Base-by-base conservation (phyloP, 1,140 invertebrate species). In the Drosophila rufa region DNA sequence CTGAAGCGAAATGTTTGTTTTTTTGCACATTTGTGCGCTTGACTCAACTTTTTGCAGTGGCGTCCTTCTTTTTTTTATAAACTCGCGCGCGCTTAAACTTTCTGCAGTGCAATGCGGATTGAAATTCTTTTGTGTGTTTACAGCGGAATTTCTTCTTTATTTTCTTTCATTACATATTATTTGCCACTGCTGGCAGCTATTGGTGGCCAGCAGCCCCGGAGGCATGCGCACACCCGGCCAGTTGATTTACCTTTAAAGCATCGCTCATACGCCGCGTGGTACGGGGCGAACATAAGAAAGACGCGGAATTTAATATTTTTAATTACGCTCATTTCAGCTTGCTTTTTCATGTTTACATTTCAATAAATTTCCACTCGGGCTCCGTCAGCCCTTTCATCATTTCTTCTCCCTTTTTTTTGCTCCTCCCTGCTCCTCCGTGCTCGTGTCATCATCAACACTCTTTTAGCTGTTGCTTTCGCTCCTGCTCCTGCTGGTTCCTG, bases 41-140 rank as follows among this genome's bases (percentile, higher is more conserved):
- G 43, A 55, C 62, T 71, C 57, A 70, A 86, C 80, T 62, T 71
- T 66, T 48, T 74, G 48, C 45, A 67, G 46, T 42, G 27, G 38
- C 42, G 42, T 33, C 38, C 25, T 61, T 40, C 36, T 14, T 30
- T 45, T 46, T 67, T 57, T 68, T 57, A 14, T 42, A n/a, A 45
- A 30, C 68, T 58, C 30, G 46, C 33, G 62, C 45, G 62, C 45
- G 62, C 30, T 14, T 55, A 84, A 87, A 84, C 66, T 87, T 87
- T 89, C 48, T 75, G 77, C 84, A 84, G 40, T 73, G 79, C 73
- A 76, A 79, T 87, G 87, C 74, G 84, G 80, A 80, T 89, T 84
- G 84, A 89, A 89, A 87, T 84, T 84, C 84, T 89, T 87, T 87
- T 87, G 85, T 87, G 85, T 89, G 69, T 89, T 87, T 89, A 84